These are phyloP conservation scores for Megalurothrips usitatus DNA, from an alignment of 2,888 invertebrate species.

Conservation along the genomic window DNA sequence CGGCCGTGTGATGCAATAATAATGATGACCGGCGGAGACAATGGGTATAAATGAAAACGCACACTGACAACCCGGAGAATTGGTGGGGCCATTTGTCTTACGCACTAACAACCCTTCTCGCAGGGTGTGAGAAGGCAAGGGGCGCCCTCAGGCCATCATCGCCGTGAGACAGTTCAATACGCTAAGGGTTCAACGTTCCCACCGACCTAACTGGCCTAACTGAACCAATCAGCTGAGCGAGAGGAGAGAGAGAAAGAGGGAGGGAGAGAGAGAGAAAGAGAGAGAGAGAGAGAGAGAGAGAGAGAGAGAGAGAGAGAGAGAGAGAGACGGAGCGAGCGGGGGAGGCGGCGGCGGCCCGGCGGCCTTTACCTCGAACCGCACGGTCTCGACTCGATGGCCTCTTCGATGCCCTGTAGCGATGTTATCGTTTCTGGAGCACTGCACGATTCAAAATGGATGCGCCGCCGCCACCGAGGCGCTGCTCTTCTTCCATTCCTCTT, in stretches of 20 bases:
- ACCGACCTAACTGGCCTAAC: not conserved
- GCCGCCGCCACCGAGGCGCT: not conserved
- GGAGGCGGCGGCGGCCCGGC: not conserved
- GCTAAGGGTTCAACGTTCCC: not conserved
- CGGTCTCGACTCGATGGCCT: no score
- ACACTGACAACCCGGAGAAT: no score
- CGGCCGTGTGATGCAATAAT: no score
- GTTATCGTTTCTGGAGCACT: not conserved
- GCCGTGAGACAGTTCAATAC: not conserved
- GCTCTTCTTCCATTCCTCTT: no score
- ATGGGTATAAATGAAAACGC: no score
- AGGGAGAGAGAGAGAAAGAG: not conserved
- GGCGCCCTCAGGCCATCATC: no score
- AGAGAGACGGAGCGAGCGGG: not conserved
- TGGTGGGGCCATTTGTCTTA: no score
- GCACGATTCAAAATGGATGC: not conserved
- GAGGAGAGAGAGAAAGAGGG: not conserved
- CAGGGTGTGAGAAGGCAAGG: no score
- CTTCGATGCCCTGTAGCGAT: not conserved
- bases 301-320: not conserved
- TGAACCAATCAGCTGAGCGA: not conserved
- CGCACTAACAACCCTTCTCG: no score
- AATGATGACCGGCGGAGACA: no score
- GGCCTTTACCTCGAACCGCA: no score
- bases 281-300: no score